Conservation (phyloP, 2,888 invertebrate genomes). For the Urechis unicinctus region DNA sequence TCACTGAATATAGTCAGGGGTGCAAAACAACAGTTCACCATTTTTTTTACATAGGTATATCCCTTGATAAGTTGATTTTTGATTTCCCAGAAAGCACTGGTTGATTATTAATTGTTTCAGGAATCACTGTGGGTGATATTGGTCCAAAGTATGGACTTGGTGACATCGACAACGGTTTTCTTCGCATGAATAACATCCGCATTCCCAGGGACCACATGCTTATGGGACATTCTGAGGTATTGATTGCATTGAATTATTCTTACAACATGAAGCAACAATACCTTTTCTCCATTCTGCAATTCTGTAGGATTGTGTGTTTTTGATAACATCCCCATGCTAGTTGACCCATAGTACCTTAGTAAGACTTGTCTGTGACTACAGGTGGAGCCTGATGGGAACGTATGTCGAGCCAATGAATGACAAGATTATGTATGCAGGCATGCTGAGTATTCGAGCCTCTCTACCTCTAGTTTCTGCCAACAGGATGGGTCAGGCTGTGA, state of each 20-base stretch:
- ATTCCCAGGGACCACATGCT: slow-evolving; percentile 87
- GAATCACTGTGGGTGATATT: slow-evolving; percentile 85
- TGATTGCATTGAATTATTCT: not conserved
- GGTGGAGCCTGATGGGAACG: not conserved
- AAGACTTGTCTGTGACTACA: not conserved
- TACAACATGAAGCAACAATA: too few species aligned
- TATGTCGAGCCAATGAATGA: not conserved
- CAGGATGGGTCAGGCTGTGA: slow-evolving; percentile 7
- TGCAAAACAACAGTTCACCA: too few species aligned
- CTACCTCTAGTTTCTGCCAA: slow-evolving; percentile 4
- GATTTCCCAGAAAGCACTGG: too few species aligned
- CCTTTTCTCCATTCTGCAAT: too few species aligned
- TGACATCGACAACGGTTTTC: slow-evolving; percentile 84
- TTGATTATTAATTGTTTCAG: too few species aligned
- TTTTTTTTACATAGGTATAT: too few species aligned
- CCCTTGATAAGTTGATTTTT: too few species aligned
- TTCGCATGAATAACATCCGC: slow-evolving; percentile 78
- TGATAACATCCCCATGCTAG: too few species aligned
- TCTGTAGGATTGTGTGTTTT: too few species aligned
- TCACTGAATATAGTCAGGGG: too few species aligned
- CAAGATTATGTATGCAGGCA: slow-evolving; percentile 10
- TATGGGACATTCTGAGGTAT: slow-evolving; percentile 41
- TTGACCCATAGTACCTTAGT: too few species aligned
- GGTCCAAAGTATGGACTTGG: slow-evolving; percentile 91
- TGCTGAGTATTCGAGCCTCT: slow-evolving; percentile 11